Evolutionary conservation across 92 coral and sea anemone species (phyloP).

Genomic region (Pocillopora grandis): DNA sequence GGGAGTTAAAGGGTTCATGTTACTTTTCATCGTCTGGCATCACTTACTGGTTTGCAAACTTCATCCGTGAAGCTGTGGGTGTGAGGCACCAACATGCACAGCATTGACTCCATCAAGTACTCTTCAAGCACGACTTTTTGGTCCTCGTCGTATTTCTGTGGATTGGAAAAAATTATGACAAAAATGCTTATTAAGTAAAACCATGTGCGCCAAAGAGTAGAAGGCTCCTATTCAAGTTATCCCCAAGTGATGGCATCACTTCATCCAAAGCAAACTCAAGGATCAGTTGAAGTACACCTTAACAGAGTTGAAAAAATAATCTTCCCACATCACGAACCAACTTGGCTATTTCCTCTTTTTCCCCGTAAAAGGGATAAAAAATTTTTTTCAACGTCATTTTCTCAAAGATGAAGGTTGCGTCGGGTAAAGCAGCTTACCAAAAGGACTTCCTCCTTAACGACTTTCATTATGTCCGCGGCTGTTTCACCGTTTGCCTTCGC

Average conservation of each 20-base stretch:
- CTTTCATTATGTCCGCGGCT: slow-evolving; percentile 70
- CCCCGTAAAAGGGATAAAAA: too few relatives aligned
- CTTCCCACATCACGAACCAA: too few relatives aligned
- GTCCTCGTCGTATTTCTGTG: slow-evolving; percentile 82
- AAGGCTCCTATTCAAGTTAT: too few relatives aligned
- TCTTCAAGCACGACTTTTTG: slow-evolving; percentile 40
- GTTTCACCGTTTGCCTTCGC: slow-evolving; percentile 65
- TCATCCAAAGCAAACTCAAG: too few relatives aligned
- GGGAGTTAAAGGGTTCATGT: neutral
- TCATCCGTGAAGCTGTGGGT: slow-evolving; percentile 60
- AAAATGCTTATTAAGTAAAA: neutral
- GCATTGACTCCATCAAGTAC: slow-evolving; percentile 46
- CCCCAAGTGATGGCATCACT: too few relatives aligned
- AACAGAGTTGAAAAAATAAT: too few relatives aligned
- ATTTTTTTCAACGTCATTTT: too few relatives aligned
- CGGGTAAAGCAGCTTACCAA: slow-evolving; percentile 41
- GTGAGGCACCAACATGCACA: slow-evolving; percentile 43
- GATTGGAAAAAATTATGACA: neutral
- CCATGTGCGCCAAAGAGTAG: neutral
- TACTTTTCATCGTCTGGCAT: neutral
- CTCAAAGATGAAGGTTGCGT: too few relatives aligned
- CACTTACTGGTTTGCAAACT: slow-evolving; percentile 75
- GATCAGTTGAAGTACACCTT: too few relatives aligned
- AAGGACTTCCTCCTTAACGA: slow-evolving; percentile 69
- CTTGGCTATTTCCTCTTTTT: too few relatives aligned